A percentile compares a stretch with the other conserved stretches of the same genome.
phyloP scores from a whole-genome alignment of 2,797 vertebrate genomes.

The Fistularia commersonii region DNA sequence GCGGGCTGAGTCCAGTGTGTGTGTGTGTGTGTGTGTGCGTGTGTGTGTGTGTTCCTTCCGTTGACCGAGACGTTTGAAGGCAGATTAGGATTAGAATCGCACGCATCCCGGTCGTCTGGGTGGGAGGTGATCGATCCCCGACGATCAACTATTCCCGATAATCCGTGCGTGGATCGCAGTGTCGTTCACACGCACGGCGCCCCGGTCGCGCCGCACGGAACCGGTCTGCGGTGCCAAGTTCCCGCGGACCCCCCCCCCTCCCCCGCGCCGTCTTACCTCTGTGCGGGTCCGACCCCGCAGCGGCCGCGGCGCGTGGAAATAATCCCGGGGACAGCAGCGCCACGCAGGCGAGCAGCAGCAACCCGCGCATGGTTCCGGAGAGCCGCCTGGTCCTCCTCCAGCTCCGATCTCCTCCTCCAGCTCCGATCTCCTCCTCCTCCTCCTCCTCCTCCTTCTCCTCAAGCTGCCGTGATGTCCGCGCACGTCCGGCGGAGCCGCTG shows the following conservation, averaged over 20 bases:
- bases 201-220: not conserved
- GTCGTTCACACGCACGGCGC: not conserved
- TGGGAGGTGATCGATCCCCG: too few relatives aligned
- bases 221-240: constrained; percentile 63
- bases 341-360: constrained; percentile 71
- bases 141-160: constrained; percentile 33
- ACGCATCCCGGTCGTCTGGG: too few relatives aligned
- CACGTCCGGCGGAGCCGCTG: too few relatives aligned
- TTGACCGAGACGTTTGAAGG: too few relatives aligned
- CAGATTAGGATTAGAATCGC: too few relatives aligned
- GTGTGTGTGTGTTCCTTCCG: too few relatives aligned
- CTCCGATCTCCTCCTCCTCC: constrained; percentile 59
- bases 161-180: too few relatives aligned
- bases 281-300: constrained; percentile 63
- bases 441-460: constrained; percentile 21
- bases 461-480: too few relatives aligned
- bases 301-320: constrained; percentile 69
- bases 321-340: constrained; percentile 75
- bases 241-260: constrained; percentile 42
- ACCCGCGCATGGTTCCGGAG: constrained; percentile 77
- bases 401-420: constrained; percentile 38
- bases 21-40: too few relatives aligned
- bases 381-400: constrained; percentile 68
- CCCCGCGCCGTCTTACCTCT: constrained; percentile 67
- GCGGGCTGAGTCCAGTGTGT: too few relatives aligned